A percentile compares a stretch with the other conserved stretches of the same genome.
Evolutionary conservation across 2,888 invertebrate species (phyloP).

Genomic region (Encarsia formosa): DNA sequence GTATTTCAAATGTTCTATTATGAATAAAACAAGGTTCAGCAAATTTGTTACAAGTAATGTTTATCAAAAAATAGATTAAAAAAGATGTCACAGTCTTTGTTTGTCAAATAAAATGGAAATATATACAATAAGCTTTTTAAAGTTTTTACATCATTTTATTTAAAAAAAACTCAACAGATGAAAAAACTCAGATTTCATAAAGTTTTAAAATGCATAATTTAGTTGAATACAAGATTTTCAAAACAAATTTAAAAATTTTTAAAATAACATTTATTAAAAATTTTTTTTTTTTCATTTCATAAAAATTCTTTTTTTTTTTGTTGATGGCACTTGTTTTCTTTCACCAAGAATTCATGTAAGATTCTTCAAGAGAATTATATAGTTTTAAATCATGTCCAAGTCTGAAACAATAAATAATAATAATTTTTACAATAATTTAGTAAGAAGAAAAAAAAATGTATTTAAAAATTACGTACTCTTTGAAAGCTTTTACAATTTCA

Average conservation of each 20-base stretch:
- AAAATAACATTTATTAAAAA: background rate
- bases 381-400: constrained; percentile 57
- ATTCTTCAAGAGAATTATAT: constrained; percentile 62
- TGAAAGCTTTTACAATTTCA: constrained; percentile 64
- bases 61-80: no score
- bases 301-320: background rate
- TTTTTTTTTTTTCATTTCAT: background rate
- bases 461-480: constrained; percentile 55
- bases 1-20: no score
- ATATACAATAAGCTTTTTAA: no score
- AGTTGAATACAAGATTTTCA: background rate
- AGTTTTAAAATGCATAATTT: background rate
- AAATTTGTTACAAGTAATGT: no score
- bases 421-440: no score
- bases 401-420: constrained; percentile 53
- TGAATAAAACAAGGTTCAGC: no score
- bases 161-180: no score
- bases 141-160: no score
- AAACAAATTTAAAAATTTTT: background rate
- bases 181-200: background rate
- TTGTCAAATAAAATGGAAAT: no score
- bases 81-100: no score
- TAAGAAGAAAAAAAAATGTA: background rate
- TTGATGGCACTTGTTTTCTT: no score
- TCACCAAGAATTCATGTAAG: constrained; percentile 58